Evolutionary conservation across 2,797 vertebrate species (phyloP), one percentile per base, ranked within the genome.

Genomic region (Mareca strepera): DNA sequence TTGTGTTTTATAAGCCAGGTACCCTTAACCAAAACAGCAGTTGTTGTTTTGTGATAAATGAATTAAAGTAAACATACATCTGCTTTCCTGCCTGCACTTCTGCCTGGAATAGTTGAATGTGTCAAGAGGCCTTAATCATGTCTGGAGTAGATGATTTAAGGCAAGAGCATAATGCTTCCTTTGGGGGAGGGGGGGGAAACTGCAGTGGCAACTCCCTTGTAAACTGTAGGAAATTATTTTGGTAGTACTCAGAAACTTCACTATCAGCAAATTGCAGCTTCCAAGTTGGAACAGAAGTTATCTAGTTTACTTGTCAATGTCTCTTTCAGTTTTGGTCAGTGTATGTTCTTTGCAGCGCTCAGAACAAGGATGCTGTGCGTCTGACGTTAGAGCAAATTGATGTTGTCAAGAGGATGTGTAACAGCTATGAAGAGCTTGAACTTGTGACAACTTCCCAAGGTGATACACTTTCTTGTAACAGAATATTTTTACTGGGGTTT

Each of bases 351-450:
- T 99, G 99, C 97, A 97, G 97, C 26, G 98, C 99, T 89, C 99
- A 99, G 96, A 97, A 98, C 52, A 98, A 98, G 96, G 99, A 99
- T 84, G 99, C 98, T 8, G 98, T 99, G 56, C 98, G 98, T 89
- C 98, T 99, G 94, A 98, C 99, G 12, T 95, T 99, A 98, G 99
- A 99, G 94, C 99, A 99, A 95, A 98, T 99, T 13, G 99, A 99
- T 94, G 96, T 98, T 80, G 97, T 99, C 93, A 98, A 94, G 90
- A 98, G 98, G 62, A 98, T 99, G 98, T 99, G 99, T 94, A 96
- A 97, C 39, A 97, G 98, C 96, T 98, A 99, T 68, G 8, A 97
- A 37, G 98, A 98, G 50, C 97, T 99, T 92, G 97, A 99, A 80
- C 94, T 99, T 76, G 99, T 98, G 91, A 98, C 97, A 28, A 98